phyloP scores from a whole-genome alignment of 2,797 vertebrate species.

The Eulemur rubriventer region DNA sequence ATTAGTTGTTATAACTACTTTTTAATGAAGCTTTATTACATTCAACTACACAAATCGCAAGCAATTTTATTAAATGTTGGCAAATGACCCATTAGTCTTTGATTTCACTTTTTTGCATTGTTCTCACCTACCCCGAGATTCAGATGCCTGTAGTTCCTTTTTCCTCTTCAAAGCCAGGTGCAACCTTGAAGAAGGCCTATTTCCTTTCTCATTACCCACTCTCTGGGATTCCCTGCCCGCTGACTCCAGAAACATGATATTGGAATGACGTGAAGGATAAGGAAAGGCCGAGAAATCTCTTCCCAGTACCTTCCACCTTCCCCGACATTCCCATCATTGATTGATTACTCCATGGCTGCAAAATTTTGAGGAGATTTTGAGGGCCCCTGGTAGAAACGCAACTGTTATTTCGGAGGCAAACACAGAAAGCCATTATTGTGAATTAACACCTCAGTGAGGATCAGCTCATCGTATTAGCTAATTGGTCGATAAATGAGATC shows the following conservation, averaged over 20 bases:
- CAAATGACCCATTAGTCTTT: conserved; percentile 64
- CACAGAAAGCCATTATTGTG: conserved; percentile 15
- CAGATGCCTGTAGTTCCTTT: neutral
- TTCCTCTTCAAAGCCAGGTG: neutral
- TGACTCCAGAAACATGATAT: neutral
- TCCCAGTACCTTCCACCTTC: neutral
- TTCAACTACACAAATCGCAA: conserved; percentile 57
- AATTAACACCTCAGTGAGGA: conserved; percentile 40
- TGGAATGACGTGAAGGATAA: neutral
- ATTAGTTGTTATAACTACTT: conserved; percentile 77
- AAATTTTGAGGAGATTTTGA: neutral
- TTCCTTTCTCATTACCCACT: neutral
- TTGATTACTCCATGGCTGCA: neutral
- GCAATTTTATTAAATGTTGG: conserved; percentile 73
- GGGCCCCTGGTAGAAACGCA: neutral
- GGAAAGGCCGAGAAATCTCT: neutral
- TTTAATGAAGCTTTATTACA: conserved; percentile 77
- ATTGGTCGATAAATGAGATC: conserved; percentile 5
- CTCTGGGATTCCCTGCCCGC: neutral
- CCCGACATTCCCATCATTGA: neutral
- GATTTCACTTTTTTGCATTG: conserved; percentile 38
- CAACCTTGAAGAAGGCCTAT: neutral
- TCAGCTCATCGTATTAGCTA: conserved; percentile 28
- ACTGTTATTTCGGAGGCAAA: conserved; percentile 1
- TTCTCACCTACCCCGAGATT: conserved; percentile 44